These are phyloP conservation scores for Aplysina aerophoba DNA, from an alignment of 37 sponge, comb jelly and placozoan species.

Conservation along the genomic window DNA sequence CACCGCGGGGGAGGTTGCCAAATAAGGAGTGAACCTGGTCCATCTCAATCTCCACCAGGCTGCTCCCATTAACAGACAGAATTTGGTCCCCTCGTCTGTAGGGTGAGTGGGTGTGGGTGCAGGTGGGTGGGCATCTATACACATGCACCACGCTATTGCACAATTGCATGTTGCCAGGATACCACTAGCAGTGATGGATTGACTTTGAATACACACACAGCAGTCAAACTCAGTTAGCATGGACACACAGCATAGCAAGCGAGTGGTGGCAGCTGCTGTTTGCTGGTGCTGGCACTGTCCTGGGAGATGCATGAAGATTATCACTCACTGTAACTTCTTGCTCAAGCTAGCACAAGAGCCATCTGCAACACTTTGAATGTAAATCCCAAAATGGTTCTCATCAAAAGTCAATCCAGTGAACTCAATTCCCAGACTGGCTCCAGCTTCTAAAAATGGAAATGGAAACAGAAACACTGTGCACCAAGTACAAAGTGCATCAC, in stretches of 20 bases:
- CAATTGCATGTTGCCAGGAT: neutral
- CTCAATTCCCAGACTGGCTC: constrained; percentile 54
- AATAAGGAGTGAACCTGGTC: constrained; percentile 49
- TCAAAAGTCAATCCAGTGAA: constrained; percentile 44
- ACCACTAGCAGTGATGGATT: neutral
- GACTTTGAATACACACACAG: neutral
- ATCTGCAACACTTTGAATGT: constrained; percentile 49
- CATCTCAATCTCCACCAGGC: constrained; percentile 33
- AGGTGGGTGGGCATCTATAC: neutral
- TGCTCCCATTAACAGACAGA: constrained; percentile 53
- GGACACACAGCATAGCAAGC: neutral
- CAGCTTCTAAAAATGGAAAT: constrained; percentile 22
- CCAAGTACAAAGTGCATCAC: neutral
- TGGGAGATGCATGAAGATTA: too few species aligned
- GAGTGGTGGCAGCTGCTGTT: too few species aligned
- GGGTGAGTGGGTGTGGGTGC: neutral
- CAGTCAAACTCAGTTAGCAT: neutral
- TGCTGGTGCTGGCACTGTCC: too few species aligned
- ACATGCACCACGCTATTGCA: neutral
- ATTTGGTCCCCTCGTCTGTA: constrained; percentile 67
- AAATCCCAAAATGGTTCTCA: constrained; percentile 39
- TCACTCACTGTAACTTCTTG: constrained; percentile 34
- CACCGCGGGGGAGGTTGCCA: constrained; percentile 33
- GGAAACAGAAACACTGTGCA: too few species aligned
- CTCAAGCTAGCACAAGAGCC: constrained; percentile 41